Percentiles rank a stretch among this genome's conserved stretches.
phyloP scores from a whole-genome alignment of 1,140 invertebrate genomes.

The silkworm (Bombyx mori) region DNA sequence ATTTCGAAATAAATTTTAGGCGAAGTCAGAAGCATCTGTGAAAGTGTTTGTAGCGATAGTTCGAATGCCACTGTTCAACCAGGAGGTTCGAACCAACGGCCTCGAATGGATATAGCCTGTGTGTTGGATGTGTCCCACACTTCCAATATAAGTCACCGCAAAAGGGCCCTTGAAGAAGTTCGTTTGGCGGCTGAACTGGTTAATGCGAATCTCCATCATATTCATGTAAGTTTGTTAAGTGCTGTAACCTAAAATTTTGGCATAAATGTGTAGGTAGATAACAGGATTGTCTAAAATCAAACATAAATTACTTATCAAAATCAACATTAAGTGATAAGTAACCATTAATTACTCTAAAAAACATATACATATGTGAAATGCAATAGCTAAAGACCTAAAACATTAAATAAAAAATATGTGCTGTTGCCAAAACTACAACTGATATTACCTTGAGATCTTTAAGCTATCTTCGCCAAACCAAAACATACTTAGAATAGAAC shows the following conservation, averaged over 20 bases:
- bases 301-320: too few relatives aligned
- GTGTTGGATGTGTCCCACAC: conserved; percentile 86
- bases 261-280: conserved; percentile 1
- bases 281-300: too few relatives aligned
- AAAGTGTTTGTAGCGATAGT: conserved; percentile 82
- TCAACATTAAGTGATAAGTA: too few relatives aligned
- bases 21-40: conserved; percentile 77
- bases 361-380: too few relatives aligned
- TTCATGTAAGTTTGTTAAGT: conserved; percentile 76
- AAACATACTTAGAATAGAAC: too few relatives aligned
- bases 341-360: too few relatives aligned
- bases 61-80: conserved; percentile 77
- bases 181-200: conserved; percentile 83
- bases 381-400: too few relatives aligned
- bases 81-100: conserved; percentile 63
- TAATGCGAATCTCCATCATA: conserved; percentile 86
- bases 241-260: conserved; percentile 3
- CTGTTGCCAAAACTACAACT: too few relatives aligned
- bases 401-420: too few relatives aligned
- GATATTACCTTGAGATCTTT: too few relatives aligned
- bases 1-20: conserved; percentile 43
- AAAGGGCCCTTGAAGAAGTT: conserved; percentile 88
- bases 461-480: too few relatives aligned
- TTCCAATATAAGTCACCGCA: conserved; percentile 80
- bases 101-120: conserved; percentile 92